Base-by-base conservation (phyloP, 2,797 vertebrate species). In the Enteromius treurensis region DNA sequence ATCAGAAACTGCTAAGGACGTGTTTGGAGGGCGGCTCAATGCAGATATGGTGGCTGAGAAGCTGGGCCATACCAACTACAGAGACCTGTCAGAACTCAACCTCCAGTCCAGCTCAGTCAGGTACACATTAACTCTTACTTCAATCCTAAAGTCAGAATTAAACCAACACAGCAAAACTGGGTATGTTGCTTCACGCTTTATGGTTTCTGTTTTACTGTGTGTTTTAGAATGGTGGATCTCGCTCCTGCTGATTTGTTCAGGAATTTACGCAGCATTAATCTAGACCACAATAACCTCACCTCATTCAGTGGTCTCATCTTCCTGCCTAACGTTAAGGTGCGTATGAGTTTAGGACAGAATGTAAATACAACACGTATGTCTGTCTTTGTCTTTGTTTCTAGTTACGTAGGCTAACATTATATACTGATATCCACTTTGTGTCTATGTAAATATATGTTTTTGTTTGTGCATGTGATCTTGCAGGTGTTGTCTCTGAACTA, bases 31-130 rank as follows among this genome's bases (percentile, higher is more conserved):
- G 45, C 91, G 95, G 87, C 93, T 98, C 17, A 97, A 93, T 7
- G 88, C 93, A n/a, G 97, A 98, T 90, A 94, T 96, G 94, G 91
- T 98, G 60, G 90, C 93, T 34, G 96, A 97, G 89, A 95, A 95
- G 89, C 91, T 97, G 79, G 96, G 96, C 55, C 95, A 96, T 90
- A 94, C 94, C 11, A 93, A 95, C 88, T 97, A 95, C 88, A 85
- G 83, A 69, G 92, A 96, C 84, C 91, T 98, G 84, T 91, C 92
- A 62, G 92, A 94, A 86, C 90, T 98, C 88, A 93, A 92, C 58
- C 91, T 97, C 91, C 93, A 93, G 29, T 92, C 92, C 69, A 95
- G 94, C 83, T 94, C 94, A 2, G 93, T 98, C 86, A 96, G 96
- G 97, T 97, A 90, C 70, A 34, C 64, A 19, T 40, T 19, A 83